Conservation (phyloP, 2,888 invertebrate species). For the Chirona hameri region DNA sequence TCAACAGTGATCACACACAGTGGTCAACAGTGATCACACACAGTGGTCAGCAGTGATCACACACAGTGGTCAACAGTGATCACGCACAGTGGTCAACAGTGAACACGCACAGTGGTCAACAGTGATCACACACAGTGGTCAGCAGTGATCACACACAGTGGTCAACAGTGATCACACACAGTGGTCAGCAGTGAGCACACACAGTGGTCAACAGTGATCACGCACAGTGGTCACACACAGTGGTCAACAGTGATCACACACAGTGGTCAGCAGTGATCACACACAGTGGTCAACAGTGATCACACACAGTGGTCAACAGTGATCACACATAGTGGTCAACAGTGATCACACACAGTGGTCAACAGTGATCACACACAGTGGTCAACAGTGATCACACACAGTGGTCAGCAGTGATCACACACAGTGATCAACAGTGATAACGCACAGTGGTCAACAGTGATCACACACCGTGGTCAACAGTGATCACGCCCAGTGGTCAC, state of each 20-base stretch:
- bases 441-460: background rate
- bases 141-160: background rate
- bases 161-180: background rate
- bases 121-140: background rate
- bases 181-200: no score
- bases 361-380: background rate
- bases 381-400: background rate
- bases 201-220: background rate
- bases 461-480: background rate
- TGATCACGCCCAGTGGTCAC: no score
- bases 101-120: background rate
- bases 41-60: background rate
- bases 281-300: background rate
- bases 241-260: no score
- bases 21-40: no score
- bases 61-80: background rate
- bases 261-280: background rate
- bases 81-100: no score
- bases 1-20: no score
- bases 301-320: background rate
- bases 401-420: no score
- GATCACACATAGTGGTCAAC: no score
- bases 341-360: background rate
- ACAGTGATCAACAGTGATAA: no score
- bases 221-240: no score